Conservation (phyloP, 2,113 vertebrate species). For the Charadrius vociferus region DNA sequence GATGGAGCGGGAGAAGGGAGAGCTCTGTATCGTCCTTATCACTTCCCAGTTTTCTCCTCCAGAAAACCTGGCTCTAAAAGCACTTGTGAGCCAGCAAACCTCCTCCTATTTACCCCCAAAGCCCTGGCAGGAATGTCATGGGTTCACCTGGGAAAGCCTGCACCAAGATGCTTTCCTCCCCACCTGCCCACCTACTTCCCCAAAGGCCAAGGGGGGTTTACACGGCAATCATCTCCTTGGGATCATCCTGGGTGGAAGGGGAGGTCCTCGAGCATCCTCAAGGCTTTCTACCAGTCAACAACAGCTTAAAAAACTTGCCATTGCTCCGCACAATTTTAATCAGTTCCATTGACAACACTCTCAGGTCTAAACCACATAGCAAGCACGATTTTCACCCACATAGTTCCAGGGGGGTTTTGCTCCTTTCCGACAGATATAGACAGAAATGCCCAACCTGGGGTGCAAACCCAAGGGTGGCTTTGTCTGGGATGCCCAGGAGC, state of each 20-base stretch:
- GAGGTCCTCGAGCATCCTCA: background rate
- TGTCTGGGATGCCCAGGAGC: background rate
- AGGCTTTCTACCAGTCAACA: background rate
- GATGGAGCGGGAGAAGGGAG: background rate
- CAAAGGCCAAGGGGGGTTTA: background rate
- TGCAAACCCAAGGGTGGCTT: background rate
- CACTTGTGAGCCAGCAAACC: background rate
- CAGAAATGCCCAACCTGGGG: background rate
- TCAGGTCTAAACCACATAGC: rapidly evolving
- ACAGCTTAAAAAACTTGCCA: background rate
- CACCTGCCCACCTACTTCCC: background rate
- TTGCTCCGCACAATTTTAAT: background rate
- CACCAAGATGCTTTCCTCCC: background rate
- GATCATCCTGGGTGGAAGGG: background rate
- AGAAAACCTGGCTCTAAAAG: background rate
- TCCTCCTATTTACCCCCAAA: background rate
- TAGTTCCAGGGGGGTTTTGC: background rate
- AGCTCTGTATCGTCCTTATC: rapidly evolving
- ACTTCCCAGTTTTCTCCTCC: rapidly evolving
- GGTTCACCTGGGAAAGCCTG: background rate
- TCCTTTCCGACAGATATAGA: background rate
- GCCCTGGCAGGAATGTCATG: rapidly evolving
- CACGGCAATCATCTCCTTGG: background rate
- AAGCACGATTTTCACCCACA: background rate
- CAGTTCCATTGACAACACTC: background rate